Evolutionary conservation across 2,113 vertebrate species (phyloP), one percentile per base, ranked within the genome.

Genomic region (Pithys albifrons): DNA sequence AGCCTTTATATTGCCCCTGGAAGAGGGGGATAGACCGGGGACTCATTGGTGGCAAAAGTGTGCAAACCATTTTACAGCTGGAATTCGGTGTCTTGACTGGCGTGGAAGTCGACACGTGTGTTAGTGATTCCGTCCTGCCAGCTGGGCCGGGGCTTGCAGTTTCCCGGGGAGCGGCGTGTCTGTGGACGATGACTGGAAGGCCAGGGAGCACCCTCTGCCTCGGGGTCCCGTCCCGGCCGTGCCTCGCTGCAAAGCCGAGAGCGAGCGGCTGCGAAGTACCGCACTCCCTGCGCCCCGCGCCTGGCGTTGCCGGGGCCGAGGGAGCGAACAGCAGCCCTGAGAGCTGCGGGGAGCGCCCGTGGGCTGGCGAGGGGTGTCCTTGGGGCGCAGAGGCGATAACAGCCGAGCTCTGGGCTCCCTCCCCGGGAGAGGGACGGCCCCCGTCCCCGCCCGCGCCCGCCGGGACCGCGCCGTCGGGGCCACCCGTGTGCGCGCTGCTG

Each of bases 131-230:
- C 3, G 0, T 73, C n/a, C 51, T 2, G 1, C 19, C 41, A 5
- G 4, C 41, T 45, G 29, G 10, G 22, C 27, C 0, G 0, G 18
- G 6, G 4, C 14, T 49, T 62, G 41, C 0, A 0, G 19, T 29
- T 76, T 65, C 33, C 25, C 19, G 0, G 2, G 18, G 28, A 55
- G 22, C 0, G 0, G 5, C 2, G 0, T 23, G 57, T 41, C 48
- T 78, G 22, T 18, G 45, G 25, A 7, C 0, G 1, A 77, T 10
- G 35, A 10, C 6, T 10, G 43, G 24, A 29, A 37, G 8, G 4
- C 2, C 1, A 1, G 14, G 19, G 14, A 27, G 0, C 35, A 31
- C 1, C 5, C 7, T 25, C 3, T 62, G 31, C 43, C 33, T 8
- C 19, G 1, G 13, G 16, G 0, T 57, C 6, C 45, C 7, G 4